Base-by-base conservation (phyloP, 1,140 invertebrate species). In the Euwallacea fornicatus region DNA sequence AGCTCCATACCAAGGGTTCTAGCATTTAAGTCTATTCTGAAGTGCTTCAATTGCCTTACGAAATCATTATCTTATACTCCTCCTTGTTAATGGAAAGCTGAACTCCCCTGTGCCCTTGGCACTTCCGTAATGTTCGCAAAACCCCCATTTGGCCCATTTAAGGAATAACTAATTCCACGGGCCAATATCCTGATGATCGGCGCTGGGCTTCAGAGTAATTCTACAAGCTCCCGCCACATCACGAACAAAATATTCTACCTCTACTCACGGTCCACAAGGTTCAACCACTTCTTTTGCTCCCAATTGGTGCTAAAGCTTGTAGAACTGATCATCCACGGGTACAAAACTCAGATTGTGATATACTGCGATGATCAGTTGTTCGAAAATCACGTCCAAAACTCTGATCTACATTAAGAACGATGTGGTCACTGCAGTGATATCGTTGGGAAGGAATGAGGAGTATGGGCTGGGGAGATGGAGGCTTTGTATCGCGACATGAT, bases 391-490 rank as follows among this genome's bases (percentile, higher is more conserved):
- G 15, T 0, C 43, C 6, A 67, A 58, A 46, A 43, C 59, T 11
- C 4, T 67, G 9, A 60, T 61, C 41, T 69, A 44, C 42, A 33
- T 33, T 6, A 69, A 69, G 43, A 9, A 69, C 42, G 50, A 50
- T 16, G 44, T 53, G 16, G 47, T 53, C 7, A 61, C 50, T 69
- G 50, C 10, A 42, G 44, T 10, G 42, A 69, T 2, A 41, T 69
- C 7, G 11, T 61, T n/a, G 53, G n/a, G 7, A 50, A 53, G 50
- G 66, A 69, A 50, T 4, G n/a, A 13, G 58, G 53, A 42, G 15
- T 50, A 53, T 60, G 66, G 66, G 46, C 11, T 9, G 9, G 13
- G 6, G 46, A 61, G 44, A 42, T 69, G n/a, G 50, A 50, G 50
- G 41, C 7, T n/a, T 6, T 60, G 42, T 69, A 60, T 61, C 16